Conservation (phyloP, 2,888 invertebrate species). For the Blera fallax region DNA sequence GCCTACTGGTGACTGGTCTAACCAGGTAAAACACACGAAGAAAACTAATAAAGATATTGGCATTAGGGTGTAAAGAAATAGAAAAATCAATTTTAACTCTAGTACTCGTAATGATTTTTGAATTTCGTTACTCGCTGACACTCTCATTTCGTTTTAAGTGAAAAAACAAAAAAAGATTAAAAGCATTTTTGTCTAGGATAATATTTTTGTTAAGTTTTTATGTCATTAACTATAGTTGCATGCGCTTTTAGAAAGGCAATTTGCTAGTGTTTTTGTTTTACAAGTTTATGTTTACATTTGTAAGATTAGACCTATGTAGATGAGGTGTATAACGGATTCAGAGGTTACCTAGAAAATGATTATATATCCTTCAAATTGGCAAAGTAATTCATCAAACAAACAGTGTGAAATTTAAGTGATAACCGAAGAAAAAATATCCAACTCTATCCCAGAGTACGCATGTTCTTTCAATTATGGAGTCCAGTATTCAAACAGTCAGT, state of each 20-base stretch:
- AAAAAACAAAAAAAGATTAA: not conserved
- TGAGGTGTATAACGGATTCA: not conserved
- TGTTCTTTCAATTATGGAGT: constrained; percentile 3
- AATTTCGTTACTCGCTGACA: constrained; percentile 1
- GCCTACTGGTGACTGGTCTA: constrained; percentile 95
- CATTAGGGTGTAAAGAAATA: constrained; percentile 43
- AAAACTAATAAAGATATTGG: constrained; percentile 78
- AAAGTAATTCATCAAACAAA: not conserved
- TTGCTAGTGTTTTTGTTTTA: constrained; percentile 3
- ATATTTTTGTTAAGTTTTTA: constrained; percentile 34
- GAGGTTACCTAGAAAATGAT: not conserved
- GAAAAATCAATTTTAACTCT: not conserved
- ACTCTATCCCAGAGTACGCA: constrained; percentile 7
- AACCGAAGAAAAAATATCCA: not conserved
- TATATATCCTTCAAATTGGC: not conserved
- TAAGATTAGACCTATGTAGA: constrained; percentile 1
- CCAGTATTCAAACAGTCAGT: not conserved
- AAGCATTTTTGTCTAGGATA: constrained; percentile 4
- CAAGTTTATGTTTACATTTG: constrained; percentile 1
- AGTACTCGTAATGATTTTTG: not conserved
- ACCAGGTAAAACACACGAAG: constrained; percentile 83
- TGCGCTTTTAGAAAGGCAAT: constrained; percentile 15
- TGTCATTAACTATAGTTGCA: constrained; percentile 44
- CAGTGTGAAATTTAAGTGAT: not conserved
- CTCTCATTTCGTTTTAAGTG: constrained; percentile 24